Evolutionary conservation across 1,140 invertebrate genomes (phyloP), one percentile per base, ranked within the genome.

Genomic region (Pteromalus puparum): DNA sequence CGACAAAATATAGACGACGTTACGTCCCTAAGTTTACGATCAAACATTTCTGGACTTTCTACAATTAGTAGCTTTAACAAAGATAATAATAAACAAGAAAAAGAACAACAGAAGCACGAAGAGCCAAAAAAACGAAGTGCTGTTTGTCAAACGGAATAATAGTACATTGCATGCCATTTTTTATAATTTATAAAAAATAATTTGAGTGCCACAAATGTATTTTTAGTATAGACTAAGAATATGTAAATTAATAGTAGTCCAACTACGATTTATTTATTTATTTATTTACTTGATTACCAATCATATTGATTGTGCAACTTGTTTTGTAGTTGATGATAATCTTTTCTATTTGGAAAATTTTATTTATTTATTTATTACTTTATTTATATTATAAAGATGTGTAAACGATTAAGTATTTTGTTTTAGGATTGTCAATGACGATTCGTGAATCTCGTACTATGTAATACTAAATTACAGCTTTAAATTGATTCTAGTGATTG

Each of bases 1-100:
- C 13, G 85, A 30, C 81, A 86, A 83, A 83, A 83, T 68, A 81
- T 86, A 21, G 67, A 83, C 74, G 76, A 86, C 28, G 77, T 86
- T 65, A 78, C 82, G 26, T 82, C 84, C 65, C 18, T 85, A 65
- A 82, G 84, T 48, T 79, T 85, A 21, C 26, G 65, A 21, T 53
- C 73, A 53, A 85, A 77, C 38, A 34, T 77, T 70, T 61, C 84
- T 24, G 34, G 38, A 13, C 38, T 67, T 18, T 68, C 77, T 34
- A 34, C 75, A 12, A 21, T 70, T 48, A 26, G 1, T 76, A 76
- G 21, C 34, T 68, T 34, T 61, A 70, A 70, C 67, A 28, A 70
- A 38, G 65, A 83, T 65, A 82, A 26, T 83, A 28, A 61, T 34
- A 67, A 83, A 15, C 21, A 24, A 78, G 26, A 77, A 48, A 46